These are phyloP conservation scores for Vipera ursinii DNA, from an alignment of 2,797 vertebrate genomes.

Conservation along the genomic window DNA sequence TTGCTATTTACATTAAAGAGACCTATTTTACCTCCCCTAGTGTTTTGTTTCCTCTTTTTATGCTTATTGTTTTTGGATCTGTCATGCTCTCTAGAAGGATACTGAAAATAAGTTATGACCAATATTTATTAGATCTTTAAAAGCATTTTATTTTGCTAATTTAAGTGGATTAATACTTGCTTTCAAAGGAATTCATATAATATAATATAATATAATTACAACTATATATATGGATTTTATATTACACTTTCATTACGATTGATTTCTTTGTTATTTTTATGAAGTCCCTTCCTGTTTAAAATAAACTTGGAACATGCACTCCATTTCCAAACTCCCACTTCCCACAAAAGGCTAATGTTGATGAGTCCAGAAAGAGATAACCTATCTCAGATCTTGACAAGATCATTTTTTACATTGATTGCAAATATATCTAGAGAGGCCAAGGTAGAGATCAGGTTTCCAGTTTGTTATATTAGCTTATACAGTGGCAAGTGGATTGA, in stretches of 20 bases:
- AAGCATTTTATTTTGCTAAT: neutral
- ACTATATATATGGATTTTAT: neutral
- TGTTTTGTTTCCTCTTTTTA: neutral
- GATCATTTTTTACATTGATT: slow-evolving; percentile 36
- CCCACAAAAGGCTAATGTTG: neutral
- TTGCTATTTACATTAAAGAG: neutral
- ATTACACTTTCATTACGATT: neutral
- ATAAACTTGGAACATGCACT: neutral
- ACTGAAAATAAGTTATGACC: neutral
- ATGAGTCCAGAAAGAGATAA: slow-evolving; percentile 31
- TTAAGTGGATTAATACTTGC: neutral
- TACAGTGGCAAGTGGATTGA: neutral
- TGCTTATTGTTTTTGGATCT: neutral
- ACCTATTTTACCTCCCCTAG: neutral
- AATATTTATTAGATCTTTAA: neutral
- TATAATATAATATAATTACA: neutral
- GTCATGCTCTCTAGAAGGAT: neutral
- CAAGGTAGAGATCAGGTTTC: slow-evolving; percentile 57
- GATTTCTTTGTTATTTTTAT: neutral
- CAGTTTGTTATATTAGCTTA: slow-evolving; percentile 41
- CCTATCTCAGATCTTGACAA: slow-evolving; percentile 37
- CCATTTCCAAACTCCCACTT: neutral
- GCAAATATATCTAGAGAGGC: slow-evolving; percentile 5
- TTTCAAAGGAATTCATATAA: neutral
- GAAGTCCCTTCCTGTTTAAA: neutral